phyloP scores from a whole-genome alignment of 2,888 invertebrate species.

The Stenolophus ochropezus region DNA sequence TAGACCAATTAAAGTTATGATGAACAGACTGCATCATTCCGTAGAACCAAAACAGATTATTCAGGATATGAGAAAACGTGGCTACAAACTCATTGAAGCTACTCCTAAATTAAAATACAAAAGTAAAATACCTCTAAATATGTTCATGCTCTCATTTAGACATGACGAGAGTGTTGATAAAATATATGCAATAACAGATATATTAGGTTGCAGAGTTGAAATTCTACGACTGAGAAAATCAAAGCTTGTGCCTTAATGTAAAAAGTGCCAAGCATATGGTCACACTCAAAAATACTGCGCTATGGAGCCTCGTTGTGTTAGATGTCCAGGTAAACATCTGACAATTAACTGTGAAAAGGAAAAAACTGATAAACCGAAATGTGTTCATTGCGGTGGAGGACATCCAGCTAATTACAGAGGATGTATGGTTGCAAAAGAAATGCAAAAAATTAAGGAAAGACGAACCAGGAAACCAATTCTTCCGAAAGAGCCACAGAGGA shows the following conservation, averaged over 20 bases:
- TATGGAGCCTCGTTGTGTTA: slow-evolving; percentile 63
- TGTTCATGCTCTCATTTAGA: slow-evolving; percentile 49
- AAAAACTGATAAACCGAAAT: slow-evolving; percentile 48
- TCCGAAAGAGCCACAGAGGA: slow-evolving; percentile 49
- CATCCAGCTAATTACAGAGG: slow-evolving; percentile 58
- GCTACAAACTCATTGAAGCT: slow-evolving; percentile 40
- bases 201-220: slow-evolving; percentile 24
- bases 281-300: slow-evolving; percentile 63
- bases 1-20: slow-evolving; percentile 28
- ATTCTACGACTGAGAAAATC: slow-evolving; percentile 52
- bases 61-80: slow-evolving; percentile 62
- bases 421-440: slow-evolving; percentile 27
- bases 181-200: slow-evolving; percentile 54
- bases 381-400: slow-evolving; percentile 50
- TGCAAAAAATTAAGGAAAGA: slow-evolving; percentile 47
- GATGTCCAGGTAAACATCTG: slow-evolving; percentile 62
- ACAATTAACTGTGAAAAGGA: slow-evolving; percentile 55
- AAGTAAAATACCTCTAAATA: slow-evolving; percentile 42
- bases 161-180: slow-evolving; percentile 55
- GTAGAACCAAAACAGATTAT: slow-evolving; percentile 37
- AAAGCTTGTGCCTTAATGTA: slow-evolving; percentile 32
- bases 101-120: slow-evolving; percentile 27
- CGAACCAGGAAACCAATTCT: slow-evolving; percentile 34
- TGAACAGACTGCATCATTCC: slow-evolving; percentile 28
- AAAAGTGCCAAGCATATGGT: slow-evolving; percentile 63